Evolutionary conservation across 2,113 vertebrate species (phyloP).

Genomic region (Carassius auratus): DNA sequence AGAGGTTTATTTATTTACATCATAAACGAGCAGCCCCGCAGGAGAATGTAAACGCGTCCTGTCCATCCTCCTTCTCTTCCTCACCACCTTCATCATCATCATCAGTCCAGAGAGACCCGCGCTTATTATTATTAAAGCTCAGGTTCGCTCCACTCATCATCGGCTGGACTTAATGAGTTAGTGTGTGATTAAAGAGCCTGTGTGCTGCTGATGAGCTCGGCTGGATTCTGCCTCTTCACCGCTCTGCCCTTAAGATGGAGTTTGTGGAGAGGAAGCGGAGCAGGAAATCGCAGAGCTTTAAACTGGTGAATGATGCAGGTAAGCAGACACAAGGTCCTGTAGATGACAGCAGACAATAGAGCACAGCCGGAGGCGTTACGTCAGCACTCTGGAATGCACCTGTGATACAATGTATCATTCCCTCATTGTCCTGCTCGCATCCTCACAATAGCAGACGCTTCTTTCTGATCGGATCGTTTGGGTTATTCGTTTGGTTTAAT

Average conservation of each 20-base stretch:
- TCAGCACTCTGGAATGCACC: conserved; percentile 47
- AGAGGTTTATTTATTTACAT: conserved; percentile 76
- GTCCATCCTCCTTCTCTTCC: not conserved
- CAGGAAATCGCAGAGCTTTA: conserved; percentile 98
- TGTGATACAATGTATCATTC: conserved; percentile 11
- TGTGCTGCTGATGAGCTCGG: conserved; percentile 42
- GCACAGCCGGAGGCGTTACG: conserved; percentile 16
- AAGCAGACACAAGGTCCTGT: conserved; percentile 48
- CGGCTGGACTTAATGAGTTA: conserved; percentile 64
- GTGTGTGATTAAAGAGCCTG: conserved; percentile 76
- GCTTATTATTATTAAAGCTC: conserved; percentile 24
- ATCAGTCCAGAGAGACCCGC: conserved; percentile 23
- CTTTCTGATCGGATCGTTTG: not conserved
- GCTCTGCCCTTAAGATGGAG: conserved; percentile 78
- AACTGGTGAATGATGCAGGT: conserved; percentile 93
- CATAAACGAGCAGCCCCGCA: conserved; percentile 58
- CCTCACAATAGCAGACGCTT: not conserved
- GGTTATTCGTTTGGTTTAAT: too few relatives aligned
- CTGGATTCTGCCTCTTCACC: conserved; percentile 28
- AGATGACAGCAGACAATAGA: conserved; percentile 47
- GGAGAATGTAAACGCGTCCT: conserved; percentile 15
- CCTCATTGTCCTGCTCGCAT: not conserved
- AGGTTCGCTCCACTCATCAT: not conserved
- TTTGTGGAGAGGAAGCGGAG: conserved; percentile 90
- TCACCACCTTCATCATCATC: not conserved